Percentiles rank a stretch among this genome's conserved stretches.
Conservation (phyloP, 37 sponge, comb jelly and placozoan genomes). For the Geodia barretti region DNA sequence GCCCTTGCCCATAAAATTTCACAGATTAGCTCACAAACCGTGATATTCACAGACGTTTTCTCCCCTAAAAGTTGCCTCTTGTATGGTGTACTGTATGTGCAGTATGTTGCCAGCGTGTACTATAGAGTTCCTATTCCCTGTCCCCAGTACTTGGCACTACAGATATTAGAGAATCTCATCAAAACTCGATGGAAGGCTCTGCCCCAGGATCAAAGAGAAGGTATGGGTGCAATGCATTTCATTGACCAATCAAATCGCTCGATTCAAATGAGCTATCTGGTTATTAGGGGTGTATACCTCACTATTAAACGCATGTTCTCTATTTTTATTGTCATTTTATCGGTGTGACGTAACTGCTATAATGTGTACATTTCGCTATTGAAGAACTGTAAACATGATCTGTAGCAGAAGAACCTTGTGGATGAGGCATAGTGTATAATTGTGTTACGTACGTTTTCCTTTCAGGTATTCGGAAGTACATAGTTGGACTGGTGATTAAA, state of each 20-base stretch:
- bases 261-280: too few relatives aligned
- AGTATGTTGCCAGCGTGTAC: background rate
- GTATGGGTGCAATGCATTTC: conserved; percentile 53
- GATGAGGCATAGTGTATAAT: background rate
- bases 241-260: too few relatives aligned
- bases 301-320: too few relatives aligned
- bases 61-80: background rate
- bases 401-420: background rate
- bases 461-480: conserved; percentile 94
- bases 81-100: background rate
- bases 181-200: conserved; percentile 93
- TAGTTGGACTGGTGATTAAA: conserved; percentile 96
- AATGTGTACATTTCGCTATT: too few relatives aligned
- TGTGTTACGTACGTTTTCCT: background rate
- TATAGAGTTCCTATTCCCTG: background rate
- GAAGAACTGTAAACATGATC: too few relatives aligned
- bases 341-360: too few relatives aligned
- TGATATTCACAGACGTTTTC: background rate
- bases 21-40: too few relatives aligned
- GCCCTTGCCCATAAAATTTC: too few relatives aligned
- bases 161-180: conserved; percentile 92
- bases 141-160: conserved; percentile 90
- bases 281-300: too few relatives aligned
- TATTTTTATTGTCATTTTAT: too few relatives aligned
- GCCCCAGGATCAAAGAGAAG: conserved; percentile 95